Evolutionary conservation across 2,113 vertebrate species (phyloP), one percentile per base, ranked within the genome.

Genomic region (Pedionomus torquatus): DNA sequence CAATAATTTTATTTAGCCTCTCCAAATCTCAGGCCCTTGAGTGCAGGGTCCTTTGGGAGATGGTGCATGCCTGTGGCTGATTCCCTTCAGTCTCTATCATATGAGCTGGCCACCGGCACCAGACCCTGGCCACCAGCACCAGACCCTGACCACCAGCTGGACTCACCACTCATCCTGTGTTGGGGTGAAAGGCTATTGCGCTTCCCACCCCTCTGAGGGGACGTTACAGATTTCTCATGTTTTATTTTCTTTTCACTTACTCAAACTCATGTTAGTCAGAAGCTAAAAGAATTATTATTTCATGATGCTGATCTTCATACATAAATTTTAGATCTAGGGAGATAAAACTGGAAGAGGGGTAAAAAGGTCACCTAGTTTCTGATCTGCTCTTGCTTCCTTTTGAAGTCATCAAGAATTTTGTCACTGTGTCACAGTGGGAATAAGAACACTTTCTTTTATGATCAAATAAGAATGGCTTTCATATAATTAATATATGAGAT

Each of bases 21-120:
- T 74, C 31, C 44, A 83, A 43, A 80, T 70, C 33, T 66, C n/a
- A 65, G 60, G 43, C 4, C 11, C 5, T 8, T 0, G 1, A 8
- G 8, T 25, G 19, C 7, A 5, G 17, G 20, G 9, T 10, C 28
- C 21, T 82, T 37, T 48, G 41, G n/a, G 52, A 88, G 11, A 24
- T 0, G 21, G 13, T 1, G 1, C 54, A 17, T n/a, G 16, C 18
- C 33, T 13, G 10, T 18, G 83, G 48, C 37, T 10, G 11, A 0
- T 3, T 61, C 37, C 15, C 18, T 79, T 77, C 2, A 2, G 37
- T 75, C 48, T 41, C 3, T 46, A 48, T 17, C 0, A 0, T 41
- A 72, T 83, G 65, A 63, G 37, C n/a, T 21, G 37, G 31, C 23
- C 28, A 33, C 11, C 0, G 2, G 14, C 3, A 1, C 21, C 44